Conservation (phyloP, 2,888 invertebrate genomes). For the Theretra japonica region DNA sequence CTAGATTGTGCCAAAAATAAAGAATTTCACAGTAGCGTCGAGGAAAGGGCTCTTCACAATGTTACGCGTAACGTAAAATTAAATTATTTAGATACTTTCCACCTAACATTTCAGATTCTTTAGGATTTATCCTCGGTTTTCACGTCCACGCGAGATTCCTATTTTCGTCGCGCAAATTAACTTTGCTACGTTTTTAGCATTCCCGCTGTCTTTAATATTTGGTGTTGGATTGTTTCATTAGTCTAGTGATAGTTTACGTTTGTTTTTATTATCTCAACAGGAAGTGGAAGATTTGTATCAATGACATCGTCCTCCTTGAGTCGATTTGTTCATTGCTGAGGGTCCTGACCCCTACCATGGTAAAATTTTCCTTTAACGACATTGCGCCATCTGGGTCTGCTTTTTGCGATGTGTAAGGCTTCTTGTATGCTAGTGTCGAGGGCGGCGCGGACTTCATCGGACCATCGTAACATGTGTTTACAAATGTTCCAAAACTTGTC, state of each 20-base stretch:
- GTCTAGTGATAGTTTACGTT: background rate
- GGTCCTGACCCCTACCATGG: too few relatives aligned
- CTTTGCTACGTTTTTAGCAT: slow-evolving; percentile 37
- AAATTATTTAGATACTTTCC: slow-evolving; percentile 57
- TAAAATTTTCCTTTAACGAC: too few relatives aligned
- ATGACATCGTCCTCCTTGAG: too few relatives aligned
- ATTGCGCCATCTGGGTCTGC: too few relatives aligned
- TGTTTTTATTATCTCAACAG: background rate
- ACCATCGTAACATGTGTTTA: too few relatives aligned
- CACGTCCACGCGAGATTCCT: slow-evolving; percentile 46
- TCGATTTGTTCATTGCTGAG: too few relatives aligned
- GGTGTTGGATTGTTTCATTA: background rate
- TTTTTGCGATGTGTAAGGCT: too few relatives aligned
- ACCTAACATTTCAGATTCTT: slow-evolving; percentile 51
- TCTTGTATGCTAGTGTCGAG: too few relatives aligned
- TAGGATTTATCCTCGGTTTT: slow-evolving; percentile 47
- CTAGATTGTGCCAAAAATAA: slow-evolving; percentile 46
- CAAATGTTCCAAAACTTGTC: too few relatives aligned
- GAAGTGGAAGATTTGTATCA: too few relatives aligned
- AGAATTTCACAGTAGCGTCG: slow-evolving; percentile 49
- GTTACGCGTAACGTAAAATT: slow-evolving; percentile 55
- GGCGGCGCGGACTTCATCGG: too few relatives aligned
- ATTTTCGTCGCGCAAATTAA: slow-evolving; percentile 46
- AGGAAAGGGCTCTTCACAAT: slow-evolving; percentile 41
- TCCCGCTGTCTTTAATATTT: slow-evolving; percentile 3